These are phyloP conservation scores for Sarcophaga bullata DNA, from an alignment of 1,140 invertebrate genomes.

Conservation along the genomic window DNA sequence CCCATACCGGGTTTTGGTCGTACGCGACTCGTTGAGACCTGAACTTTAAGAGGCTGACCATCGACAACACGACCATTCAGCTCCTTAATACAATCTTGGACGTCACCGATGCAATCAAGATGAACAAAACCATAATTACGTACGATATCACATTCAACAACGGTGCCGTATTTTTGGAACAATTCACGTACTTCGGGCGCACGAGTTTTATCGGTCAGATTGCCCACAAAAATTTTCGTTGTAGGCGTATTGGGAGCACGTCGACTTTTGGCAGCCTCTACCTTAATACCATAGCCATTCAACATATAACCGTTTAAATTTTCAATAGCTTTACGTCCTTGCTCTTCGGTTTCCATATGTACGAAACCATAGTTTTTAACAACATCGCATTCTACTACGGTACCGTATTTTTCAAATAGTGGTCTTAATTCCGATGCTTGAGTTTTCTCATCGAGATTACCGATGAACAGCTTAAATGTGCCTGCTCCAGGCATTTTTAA, in stretches of 20 bases:
- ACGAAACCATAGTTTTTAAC: constrained; percentile 98
- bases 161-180: constrained; percentile 88
- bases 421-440: constrained; percentile 85
- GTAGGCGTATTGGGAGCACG: constrained; percentile 85
- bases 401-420: constrained; percentile 94
- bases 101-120: constrained; percentile 82
- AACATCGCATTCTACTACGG: constrained; percentile 95
- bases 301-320: constrained; percentile 89
- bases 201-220: constrained; percentile 88
- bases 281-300: constrained; percentile 89
- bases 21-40: constrained; percentile 90
- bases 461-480: constrained; percentile 95
- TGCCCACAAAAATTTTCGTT: constrained; percentile 91
- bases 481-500: constrained; percentile 84
- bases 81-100: constrained; percentile 87
- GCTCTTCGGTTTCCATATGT: constrained; percentile 93
- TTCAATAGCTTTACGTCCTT: constrained; percentile 90
- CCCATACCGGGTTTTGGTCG: constrained; percentile 94
- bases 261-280: constrained; percentile 88
- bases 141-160: constrained; percentile 91
- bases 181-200: constrained; percentile 86
- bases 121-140: constrained; percentile 93
- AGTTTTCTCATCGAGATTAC: constrained; percentile 91
- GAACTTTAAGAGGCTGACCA: constrained; percentile 88
- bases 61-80: constrained; percentile 85